Percentiles rank a stretch among this genome's conserved stretches.
Evolutionary conservation across 2,113 vertebrate genomes (phyloP).

Genomic region (Rhinichthys klamathensis): DNA sequence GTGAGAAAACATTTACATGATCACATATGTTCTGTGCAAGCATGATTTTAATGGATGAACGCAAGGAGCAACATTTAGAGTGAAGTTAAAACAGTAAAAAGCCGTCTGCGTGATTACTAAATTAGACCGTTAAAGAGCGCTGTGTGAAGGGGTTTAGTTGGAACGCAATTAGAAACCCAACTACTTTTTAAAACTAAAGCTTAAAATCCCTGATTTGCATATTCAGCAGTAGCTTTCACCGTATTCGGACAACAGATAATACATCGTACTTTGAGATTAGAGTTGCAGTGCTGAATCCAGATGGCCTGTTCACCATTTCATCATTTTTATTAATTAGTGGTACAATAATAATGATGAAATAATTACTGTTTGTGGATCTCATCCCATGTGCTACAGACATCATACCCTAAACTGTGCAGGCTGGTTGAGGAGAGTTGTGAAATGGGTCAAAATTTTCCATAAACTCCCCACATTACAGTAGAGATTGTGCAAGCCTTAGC

Average conservation of each 20-base stretch:
- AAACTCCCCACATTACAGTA: neutral
- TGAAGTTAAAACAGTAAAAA: neutral
- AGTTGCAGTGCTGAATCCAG: neutral
- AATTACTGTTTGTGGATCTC: neutral
- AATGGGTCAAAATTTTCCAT: neutral
- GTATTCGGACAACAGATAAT: neutral
- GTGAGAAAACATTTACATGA: neutral
- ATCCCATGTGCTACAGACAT: neutral
- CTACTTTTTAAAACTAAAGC: neutral
- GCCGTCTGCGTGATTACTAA: neutral
- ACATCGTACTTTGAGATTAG: neutral
- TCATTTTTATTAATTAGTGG: neutral
- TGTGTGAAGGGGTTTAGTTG: neutral
- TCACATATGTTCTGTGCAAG: neutral
- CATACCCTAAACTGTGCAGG: neutral
- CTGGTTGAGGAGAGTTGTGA: neutral
- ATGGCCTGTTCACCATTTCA: neutral
- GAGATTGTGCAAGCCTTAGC: no score
- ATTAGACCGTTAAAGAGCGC: neutral
- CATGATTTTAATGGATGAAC: neutral
- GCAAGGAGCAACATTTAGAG: neutral
- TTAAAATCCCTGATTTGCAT: slow-evolving; percentile 7
- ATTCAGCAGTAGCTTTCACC: neutral
- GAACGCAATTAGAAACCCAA: neutral
- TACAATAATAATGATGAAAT: neutral